These are phyloP conservation scores for Oeneis ivallda DNA, from an alignment of 2,888 invertebrate species.

Conservation along the genomic window DNA sequence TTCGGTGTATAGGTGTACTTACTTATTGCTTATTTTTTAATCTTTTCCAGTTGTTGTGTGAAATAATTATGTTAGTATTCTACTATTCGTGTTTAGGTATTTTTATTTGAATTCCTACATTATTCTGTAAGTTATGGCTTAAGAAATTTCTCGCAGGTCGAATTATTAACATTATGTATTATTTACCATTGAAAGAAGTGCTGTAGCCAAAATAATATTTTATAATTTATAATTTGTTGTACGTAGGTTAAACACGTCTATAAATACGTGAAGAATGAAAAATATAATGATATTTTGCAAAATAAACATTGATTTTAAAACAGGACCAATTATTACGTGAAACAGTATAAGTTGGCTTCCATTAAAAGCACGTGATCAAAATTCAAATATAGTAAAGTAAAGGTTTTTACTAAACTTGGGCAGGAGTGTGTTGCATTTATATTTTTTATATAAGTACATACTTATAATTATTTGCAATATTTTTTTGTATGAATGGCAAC, in stretches of 20 bases:
- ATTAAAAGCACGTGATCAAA: constrained; percentile 2
- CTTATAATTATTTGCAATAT: no score
- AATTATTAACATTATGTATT: not conserved
- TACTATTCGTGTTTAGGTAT: not conserved
- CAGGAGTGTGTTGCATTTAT: no score
- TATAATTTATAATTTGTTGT: not conserved
- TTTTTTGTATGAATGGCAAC: no score
- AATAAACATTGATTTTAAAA: constrained; percentile 1
- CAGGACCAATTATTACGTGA: constrained; percentile 9
- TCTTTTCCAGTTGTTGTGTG: constrained; percentile 6
- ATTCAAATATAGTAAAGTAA: not conserved
- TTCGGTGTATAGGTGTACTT: constrained; percentile 15
- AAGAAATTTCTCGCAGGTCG: constrained; percentile 8
- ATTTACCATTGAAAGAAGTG: not conserved
- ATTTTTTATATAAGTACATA: no score
- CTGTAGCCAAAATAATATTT: not conserved
- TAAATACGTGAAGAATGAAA: not conserved
- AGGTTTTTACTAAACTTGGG: not conserved
- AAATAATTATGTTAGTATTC: not conserved
- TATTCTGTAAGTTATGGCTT: constrained; percentile 4
- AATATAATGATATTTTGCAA: not conserved
- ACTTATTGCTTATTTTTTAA: constrained; percentile 10
- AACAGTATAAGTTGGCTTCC: not conserved
- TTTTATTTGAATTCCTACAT: not conserved
- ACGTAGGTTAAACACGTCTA: not conserved